phyloP scores from a whole-genome alignment of 2,888 invertebrate genomes.

The Eupithecia dodoneata region DNA sequence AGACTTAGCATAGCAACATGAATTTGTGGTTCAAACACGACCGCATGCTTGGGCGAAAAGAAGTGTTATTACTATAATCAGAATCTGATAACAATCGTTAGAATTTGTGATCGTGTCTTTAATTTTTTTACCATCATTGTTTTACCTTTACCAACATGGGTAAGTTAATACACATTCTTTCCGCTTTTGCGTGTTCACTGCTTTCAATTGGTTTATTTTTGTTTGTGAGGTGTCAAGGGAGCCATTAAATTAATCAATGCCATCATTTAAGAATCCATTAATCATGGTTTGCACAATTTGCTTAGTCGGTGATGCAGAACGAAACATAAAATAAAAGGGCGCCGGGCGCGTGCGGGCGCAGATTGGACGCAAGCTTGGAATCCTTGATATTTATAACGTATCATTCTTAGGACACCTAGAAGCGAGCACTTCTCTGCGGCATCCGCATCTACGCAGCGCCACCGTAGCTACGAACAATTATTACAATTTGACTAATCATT shows the following conservation, averaged over 20 bases:
- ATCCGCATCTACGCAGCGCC: conserved; percentile 77
- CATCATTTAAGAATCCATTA: conserved; percentile 29
- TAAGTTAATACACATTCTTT: conserved; percentile 80
- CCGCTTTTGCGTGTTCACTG: conserved; percentile 83
- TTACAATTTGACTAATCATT: conserved; percentile 84
- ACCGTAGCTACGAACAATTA: conserved; percentile 82
- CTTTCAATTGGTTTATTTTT: conserved; percentile 68
- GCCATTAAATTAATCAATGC: conserved; percentile 28
- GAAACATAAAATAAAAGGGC: conserved; percentile 43
- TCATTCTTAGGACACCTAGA: conserved; percentile 84
- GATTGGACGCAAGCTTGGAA: conserved; percentile 47
- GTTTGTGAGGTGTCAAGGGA: conserved; percentile 34
- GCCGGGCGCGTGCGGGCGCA: conserved; percentile 76
- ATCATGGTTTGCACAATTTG: conserved; percentile 44
- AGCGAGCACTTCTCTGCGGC: conserved; percentile 79
- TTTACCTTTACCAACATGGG: conserved; percentile 64
- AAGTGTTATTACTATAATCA: conserved; percentile 66
- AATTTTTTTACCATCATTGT: conserved; percentile 71
- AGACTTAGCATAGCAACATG: conserved; percentile 28
- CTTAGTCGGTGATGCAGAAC: conserved; percentile 51
- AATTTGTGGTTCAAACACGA: conserved; percentile 72
- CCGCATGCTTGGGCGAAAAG: conserved; percentile 82
- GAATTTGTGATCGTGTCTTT: conserved; percentile 73
- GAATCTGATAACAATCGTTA: conserved; percentile 55
- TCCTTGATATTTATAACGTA: conserved; percentile 64